Evolutionary conservation across 2,113 vertebrate species (phyloP).

Genomic region (Candoia aspera): DNA sequence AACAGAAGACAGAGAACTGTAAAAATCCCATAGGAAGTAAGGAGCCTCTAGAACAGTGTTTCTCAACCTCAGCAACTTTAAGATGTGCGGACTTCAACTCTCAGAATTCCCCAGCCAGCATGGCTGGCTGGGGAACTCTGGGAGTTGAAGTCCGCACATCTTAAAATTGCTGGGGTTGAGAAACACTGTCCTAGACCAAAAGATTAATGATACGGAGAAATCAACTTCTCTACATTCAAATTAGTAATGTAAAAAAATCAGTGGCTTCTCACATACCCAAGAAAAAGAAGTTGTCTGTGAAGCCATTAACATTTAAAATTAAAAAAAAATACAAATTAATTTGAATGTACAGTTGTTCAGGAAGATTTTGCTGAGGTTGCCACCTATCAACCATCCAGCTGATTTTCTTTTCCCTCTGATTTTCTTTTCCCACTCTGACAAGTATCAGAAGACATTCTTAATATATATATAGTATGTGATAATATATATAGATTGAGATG

Average conservation of each 20-base stretch:
- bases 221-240: not conserved
- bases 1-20: not conserved
- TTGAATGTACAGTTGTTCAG: not conserved
- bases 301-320: not conserved
- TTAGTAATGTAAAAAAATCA: not conserved
- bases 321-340: not conserved
- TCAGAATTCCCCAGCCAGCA: not conserved
- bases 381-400: not conserved
- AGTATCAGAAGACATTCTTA: not conserved
- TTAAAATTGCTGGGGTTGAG: not conserved
- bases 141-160: no score
- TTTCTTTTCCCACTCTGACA: not conserved
- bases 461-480: no score
- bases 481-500: no score
- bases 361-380: not conserved
- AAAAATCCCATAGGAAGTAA: not conserved
- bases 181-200: not conserved
- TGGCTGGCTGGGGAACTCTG: no score
- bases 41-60: not conserved
- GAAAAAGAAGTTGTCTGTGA: not conserved
- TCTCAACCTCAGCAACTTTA: not conserved
- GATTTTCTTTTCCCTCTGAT: not conserved
- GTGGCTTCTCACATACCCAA: not conserved
- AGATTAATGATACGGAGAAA: not conserved
- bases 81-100: not conserved